Conservation (phyloP, 1,140 invertebrate species). For the Octopus bimaculoides region DNA sequence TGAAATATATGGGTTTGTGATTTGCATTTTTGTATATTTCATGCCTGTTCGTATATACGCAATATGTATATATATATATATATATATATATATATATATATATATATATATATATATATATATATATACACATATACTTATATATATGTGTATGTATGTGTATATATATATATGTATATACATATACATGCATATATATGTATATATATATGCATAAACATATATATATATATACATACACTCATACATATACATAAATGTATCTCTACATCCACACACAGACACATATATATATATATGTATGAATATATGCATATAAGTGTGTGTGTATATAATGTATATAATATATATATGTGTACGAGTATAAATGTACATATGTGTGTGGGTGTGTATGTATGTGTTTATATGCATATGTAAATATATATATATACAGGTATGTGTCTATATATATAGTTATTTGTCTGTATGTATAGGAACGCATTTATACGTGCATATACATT, state of each 20-base stretch:
- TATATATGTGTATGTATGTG: not conserved
- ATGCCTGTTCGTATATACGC: not conserved
- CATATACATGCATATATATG: not conserved
- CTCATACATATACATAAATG: not conserved
- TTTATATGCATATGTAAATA: no score
- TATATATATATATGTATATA: not conserved
- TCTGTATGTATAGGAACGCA: no score
- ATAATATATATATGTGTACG: no score
- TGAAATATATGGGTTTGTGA: constrained; percentile 15
- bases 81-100: not conserved
- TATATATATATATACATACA: not conserved
- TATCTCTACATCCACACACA: not conserved
- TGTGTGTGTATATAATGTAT: no score
- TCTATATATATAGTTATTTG: no score
- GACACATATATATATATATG: not conserved
- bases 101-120: constrained; percentile 10
- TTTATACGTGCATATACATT: no score
- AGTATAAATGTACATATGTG: no score
- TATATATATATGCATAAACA: not conserved
- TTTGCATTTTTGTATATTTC: constrained; percentile 11
- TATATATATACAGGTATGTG: no score
- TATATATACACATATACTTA: not conserved
- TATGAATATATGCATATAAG: no score
- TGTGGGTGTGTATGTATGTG: no score
- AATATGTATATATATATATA: not conserved